Evolutionary conservation across 2,797 vertebrate species (phyloP).

Genomic region (Psittacula echo): DNA sequence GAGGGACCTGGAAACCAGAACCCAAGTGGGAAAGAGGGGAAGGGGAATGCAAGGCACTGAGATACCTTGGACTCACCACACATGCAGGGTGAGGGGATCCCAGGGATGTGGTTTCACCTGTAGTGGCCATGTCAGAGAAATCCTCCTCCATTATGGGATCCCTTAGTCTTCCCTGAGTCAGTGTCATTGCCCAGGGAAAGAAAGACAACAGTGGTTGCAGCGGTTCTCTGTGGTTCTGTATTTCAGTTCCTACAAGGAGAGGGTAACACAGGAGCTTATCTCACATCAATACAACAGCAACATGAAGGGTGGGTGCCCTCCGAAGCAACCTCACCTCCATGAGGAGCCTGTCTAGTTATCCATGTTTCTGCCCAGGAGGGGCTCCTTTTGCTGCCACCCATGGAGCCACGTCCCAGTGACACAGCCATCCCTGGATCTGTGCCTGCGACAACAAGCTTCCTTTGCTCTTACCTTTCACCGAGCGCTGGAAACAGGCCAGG

Average conservation of each 20-base stretch:
- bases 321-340: background rate
- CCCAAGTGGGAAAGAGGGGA: background rate
- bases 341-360: rapidly evolving
- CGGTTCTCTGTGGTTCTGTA: background rate
- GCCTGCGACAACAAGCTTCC: background rate
- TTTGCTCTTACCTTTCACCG: conserved; percentile 1
- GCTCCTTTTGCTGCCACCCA: background rate
- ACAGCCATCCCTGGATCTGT: background rate
- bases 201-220: background rate
- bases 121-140: background rate
- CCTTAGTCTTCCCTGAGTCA: background rate
- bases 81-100: rapidly evolving
- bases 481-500: background rate
- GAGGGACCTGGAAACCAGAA: background rate
- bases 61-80: background rate
- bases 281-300: background rate
- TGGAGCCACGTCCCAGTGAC: background rate
- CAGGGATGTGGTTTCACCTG: background rate
- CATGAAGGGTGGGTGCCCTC: background rate
- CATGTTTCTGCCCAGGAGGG: background rate
- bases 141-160: background rate
- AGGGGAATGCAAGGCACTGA: background rate
- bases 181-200: background rate
- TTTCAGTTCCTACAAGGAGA: background rate
- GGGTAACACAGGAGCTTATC: background rate